Percentiles rank a stretch among this genome's conserved stretches.
phyloP scores from a whole-genome alignment of 1,140 invertebrate genomes.

The Uloborus diversus region DNA sequence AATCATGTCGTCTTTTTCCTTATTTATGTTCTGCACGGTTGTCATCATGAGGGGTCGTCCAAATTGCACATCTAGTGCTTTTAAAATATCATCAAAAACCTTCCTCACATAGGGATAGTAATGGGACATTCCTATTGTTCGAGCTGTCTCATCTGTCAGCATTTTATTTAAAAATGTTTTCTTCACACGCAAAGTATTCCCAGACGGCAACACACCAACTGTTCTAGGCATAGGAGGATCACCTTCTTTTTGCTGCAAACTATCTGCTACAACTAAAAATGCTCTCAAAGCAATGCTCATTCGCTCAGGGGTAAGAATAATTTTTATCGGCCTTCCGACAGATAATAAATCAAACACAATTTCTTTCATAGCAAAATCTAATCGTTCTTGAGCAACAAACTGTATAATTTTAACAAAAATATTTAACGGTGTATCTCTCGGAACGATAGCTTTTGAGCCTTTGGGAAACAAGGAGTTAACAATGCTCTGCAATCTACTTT shows the following conservation, averaged over 20 bases:
- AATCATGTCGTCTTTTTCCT: constrained; percentile 91
- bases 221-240: constrained; percentile 97
- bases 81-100: constrained; percentile 94
- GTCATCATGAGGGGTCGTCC: constrained; percentile 95
- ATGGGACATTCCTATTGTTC: constrained; percentile 93
- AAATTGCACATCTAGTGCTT: constrained; percentile 95
- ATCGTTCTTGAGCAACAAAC: constrained; percentile 94
- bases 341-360: constrained; percentile 98
- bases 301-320: constrained; percentile 94
- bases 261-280: constrained; percentile 97
- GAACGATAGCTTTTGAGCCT: constrained; percentile 96
- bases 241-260: constrained; percentile 97
- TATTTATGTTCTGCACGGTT: constrained; percentile 93
- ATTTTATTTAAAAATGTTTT: constrained; percentile 97
- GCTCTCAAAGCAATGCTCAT: constrained; percentile 98
- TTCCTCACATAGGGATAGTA: constrained; percentile 96
- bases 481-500: constrained; percentile 94
- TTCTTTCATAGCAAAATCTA: constrained; percentile 98
- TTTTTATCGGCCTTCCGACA: constrained; percentile 92
- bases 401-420: constrained; percentile 99
- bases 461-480: constrained; percentile 98
- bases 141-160: constrained; percentile 93
- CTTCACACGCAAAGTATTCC: constrained; percentile 92
- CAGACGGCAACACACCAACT: constrained; percentile 91
- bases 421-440: constrained; percentile 95